Evolutionary conservation across 2,797 vertebrate genomes (phyloP).

Genomic region (Peromyscus melanophrys): DNA sequence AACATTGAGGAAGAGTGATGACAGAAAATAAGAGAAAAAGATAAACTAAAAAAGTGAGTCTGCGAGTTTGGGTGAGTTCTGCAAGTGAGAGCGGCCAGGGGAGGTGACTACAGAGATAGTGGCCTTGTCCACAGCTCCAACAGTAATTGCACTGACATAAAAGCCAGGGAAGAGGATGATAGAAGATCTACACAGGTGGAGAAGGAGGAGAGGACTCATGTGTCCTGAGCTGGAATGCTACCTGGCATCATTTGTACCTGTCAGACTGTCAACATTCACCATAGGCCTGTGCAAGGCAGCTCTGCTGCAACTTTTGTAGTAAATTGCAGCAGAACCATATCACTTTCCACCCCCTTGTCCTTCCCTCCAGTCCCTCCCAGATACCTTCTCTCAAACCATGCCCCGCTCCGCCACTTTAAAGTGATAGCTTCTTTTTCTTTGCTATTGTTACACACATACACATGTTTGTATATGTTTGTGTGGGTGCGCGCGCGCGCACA

Average conservation of each 20-base stretch:
- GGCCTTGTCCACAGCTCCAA: not conserved
- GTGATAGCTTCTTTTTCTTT: not conserved
- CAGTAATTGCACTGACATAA: not conserved
- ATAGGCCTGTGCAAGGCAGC: not conserved
- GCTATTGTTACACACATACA: not conserved
- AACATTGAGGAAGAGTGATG: not conserved
- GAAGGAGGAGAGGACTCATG: not conserved
- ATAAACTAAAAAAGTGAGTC: not conserved
- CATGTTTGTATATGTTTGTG: not conserved
- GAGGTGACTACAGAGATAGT: not conserved
- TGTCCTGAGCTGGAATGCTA: not conserved
- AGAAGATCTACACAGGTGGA: not conserved
- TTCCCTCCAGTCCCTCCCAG: not conserved
- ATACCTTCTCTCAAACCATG: not conserved
- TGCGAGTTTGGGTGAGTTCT: not conserved
- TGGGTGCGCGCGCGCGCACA: too few species aligned
- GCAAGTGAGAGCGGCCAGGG: not conserved
- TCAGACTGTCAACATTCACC: slow-evolving; percentile 24
- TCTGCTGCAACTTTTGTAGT: not conserved
- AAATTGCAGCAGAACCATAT: not conserved
- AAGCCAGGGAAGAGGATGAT: not conserved
- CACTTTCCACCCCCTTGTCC: too few species aligned
- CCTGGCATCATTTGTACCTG: not conserved
- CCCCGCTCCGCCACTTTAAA: not conserved
- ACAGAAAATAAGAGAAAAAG: slow-evolving; percentile 45